Evolutionary conservation across 2,888 invertebrate genomes (phyloP), one percentile per base, ranked within the genome.

Genomic region (Heliconius ethilla): DNA sequence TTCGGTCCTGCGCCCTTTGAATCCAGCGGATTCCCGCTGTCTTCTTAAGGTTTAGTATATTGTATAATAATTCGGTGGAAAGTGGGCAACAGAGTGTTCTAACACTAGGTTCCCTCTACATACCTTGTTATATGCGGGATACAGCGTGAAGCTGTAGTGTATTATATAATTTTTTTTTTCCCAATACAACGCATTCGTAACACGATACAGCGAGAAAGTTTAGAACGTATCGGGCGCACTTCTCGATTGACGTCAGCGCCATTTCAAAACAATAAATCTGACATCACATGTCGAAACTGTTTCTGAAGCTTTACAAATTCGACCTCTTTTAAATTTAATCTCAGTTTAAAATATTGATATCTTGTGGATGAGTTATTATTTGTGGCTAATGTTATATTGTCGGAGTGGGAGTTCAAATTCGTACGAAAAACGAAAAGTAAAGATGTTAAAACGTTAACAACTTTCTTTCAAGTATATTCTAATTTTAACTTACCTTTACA

Each of bases 191-290:
- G 55, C 66, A 59, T 62, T 67, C 66, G 73, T 67, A 73, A 73
- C 66, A 73, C 73, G 29, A 76, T 70, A 51, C 45, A 62, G 51
- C 62, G 75, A 27, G 67, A 78, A 78, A 78, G 75, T 70, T 70
- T 75, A 75, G 70, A 78, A 45, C 22, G 72, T 67, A 75, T 72
- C 70, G 59, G 40, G 62, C 63, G 77, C 75, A 72, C 76, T 63
- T 37, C 62, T 40, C 55, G 76, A 79, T 80, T 82, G 82, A 82
- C 82, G 82, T 82, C 81, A 82, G 29, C 37, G 63, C 67, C 72
- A 55, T 78, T 77, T 78, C 77, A 78, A 79, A 78, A 77, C 80
- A 81, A 81, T 82, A 81, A 79, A 81, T 69, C 78, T 80, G 79
- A 81, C 80, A 80, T 80, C 77, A 82, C 74, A 51, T 76, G 70